Base-by-base conservation (phyloP, 2,113 vertebrate species). In the Brachypteracias leptosomus region DNA sequence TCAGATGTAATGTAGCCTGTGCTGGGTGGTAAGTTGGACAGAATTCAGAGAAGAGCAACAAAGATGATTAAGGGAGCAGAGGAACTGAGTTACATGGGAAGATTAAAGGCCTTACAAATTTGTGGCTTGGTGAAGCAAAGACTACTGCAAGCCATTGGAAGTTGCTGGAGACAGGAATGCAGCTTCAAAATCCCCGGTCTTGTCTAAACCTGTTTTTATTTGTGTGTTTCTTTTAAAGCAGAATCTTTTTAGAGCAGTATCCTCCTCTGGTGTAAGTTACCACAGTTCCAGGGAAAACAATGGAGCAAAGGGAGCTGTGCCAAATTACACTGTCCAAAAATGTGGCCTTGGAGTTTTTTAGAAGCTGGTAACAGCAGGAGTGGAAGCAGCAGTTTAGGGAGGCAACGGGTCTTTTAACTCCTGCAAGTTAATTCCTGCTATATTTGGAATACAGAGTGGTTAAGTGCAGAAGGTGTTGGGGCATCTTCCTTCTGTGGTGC, bases 21-120 rank as follows among this genome's bases (percentile, higher is more conserved):
- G 36, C 65, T 51, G 86, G 82, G 93, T 78, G 92, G 78, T 81
- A 84, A 90, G 91, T 93, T 94, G 92, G 93, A 91, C 24, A 2
- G 90, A 88, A 95, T 94, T 97, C 96, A 96, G 97, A 76, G 95
- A 93, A 91, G 93, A 96, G 81, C 90, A 96, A 89, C 93, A 95
- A 89, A 96, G 96, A 75, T 62, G 68, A 96, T 96, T 97, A 96
- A 92, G 88, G 89, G 86, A 85, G 70, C 54, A 84, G 93, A 97
- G 93, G 90, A 94, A 89, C 91, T 88, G 85, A 81, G 85, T 95
- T 85, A 95, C 96, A 96, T 35, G 81, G 92, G 29, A 91, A 96
- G 96, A 96, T 96, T 90, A 96, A 97, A 96, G 71, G 73, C 36
- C 0, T 85, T 94, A 96, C 96, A 97, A 96, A 94, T 96, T 88